A percentile compares a stretch with the other conserved stretches of the same genome.
Conservation (phyloP, 2,888 invertebrate species). For the Sympetrum striolatum region DNA sequence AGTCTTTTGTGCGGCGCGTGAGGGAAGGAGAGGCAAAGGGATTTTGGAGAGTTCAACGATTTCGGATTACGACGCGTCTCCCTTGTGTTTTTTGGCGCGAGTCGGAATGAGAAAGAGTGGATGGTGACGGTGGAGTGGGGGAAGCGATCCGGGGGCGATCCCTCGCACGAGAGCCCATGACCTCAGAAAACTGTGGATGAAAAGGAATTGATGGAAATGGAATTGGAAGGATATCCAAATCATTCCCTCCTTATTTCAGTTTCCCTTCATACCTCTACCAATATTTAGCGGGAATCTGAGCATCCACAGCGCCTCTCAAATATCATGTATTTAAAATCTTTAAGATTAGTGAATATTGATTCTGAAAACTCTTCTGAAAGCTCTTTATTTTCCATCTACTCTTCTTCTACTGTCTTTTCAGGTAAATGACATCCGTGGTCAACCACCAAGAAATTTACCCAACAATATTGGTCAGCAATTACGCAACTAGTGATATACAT, state of each 20-base stretch:
- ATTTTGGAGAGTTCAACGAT: conserved; percentile 23
- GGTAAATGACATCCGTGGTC: too few species aligned
- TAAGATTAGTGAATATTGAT: too few species aligned
- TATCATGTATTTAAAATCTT: neutral
- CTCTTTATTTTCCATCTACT: too few species aligned
- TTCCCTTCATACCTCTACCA: neutral
- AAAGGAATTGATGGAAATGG: neutral
- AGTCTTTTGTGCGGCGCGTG: neutral
- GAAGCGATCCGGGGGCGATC: neutral
- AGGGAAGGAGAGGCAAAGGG: neutral
- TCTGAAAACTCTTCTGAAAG: too few species aligned
- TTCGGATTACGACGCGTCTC: neutral
- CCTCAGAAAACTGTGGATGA: neutral
- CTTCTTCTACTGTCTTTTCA: too few species aligned
- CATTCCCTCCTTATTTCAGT: neutral
- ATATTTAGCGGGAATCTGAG: neutral
- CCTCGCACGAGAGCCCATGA: neutral
- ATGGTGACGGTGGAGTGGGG: neutral
- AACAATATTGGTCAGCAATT: too few species aligned
- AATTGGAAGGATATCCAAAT: neutral
- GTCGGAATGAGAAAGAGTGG: neutral
- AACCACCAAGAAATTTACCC: too few species aligned
- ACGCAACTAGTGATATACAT: too few species aligned
- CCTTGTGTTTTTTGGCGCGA: neutral
- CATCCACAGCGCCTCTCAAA: neutral